Percentiles rank a stretch among this genome's conserved stretches.
phyloP scores from a whole-genome alignment of 2,888 invertebrate genomes.

The Cephus pygmeus region DNA sequence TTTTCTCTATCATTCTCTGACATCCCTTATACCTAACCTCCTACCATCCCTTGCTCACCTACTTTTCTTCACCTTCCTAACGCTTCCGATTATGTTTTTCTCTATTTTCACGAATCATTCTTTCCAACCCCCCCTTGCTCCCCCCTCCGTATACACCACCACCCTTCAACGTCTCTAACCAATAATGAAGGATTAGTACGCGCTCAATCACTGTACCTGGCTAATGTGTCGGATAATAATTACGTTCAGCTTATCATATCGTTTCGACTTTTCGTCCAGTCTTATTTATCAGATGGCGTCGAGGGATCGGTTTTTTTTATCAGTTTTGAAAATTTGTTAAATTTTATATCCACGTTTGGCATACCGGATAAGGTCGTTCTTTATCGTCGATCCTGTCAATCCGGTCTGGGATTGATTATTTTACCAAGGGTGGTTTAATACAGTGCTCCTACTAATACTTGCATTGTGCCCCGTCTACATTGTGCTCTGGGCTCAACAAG shows the following conservation, averaged over 20 bases:
- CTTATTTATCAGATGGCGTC: not conserved
- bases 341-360: not conserved
- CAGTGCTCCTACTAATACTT: conserved; percentile 26
- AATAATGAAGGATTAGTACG: conserved; percentile 28
- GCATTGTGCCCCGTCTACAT: conserved; percentile 27
- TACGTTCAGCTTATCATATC: not conserved
- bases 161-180: not conserved
- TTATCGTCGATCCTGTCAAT: not conserved
- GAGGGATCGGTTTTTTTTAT: not conserved
- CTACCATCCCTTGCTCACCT: not conserved
- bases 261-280: not conserved
- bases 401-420: not conserved
- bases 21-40: not conserved
- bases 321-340: not conserved
- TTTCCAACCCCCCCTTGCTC: too few species aligned
- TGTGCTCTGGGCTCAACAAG: conserved; percentile 38
- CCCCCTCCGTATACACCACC: not conserved
- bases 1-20: not conserved
- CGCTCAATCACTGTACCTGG: conserved; percentile 31
- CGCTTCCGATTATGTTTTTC: not conserved
- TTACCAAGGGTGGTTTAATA: not conserved
- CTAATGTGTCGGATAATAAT: not conserved
- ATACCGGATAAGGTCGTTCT: not conserved
- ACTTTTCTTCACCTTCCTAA: not conserved
- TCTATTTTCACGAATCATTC: not conserved